Conservation (phyloP, 2,888 invertebrate genomes). For the Melanophora roralis region DNA sequence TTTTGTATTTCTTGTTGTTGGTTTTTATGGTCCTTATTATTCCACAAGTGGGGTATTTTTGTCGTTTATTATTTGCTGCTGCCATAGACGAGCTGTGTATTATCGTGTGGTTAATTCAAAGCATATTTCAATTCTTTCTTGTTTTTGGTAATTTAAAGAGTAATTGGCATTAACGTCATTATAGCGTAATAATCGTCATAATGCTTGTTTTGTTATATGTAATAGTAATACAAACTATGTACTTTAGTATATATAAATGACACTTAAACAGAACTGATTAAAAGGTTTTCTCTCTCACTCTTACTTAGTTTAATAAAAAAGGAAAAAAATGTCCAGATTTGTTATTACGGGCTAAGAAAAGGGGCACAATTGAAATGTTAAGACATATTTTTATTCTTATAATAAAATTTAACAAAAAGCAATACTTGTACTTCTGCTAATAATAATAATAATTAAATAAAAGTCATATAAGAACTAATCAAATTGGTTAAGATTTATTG, state of each 20-base stretch:
- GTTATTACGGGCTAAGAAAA: too few relatives aligned
- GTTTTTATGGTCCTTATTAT: constrained; percentile 60
- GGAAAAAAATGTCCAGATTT: too few relatives aligned
- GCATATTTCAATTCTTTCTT: constrained; percentile 57
- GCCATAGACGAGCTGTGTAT: background rate
- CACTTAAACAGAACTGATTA: constrained; percentile 53
- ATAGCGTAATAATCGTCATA: constrained; percentile 59
- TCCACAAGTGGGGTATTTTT: constrained; percentile 54
- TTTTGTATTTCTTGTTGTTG: constrained; percentile 43
- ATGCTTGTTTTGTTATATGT: constrained; percentile 23
- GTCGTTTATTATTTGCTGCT: constrained; percentile 13
- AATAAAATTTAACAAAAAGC: background rate
- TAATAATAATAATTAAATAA: constrained; percentile 31
- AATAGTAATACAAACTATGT: constrained; percentile 48
- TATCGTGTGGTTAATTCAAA: constrained; percentile 58
- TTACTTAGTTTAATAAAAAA: background rate
- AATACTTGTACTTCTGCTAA: constrained; percentile 8
- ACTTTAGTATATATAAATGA: constrained; percentile 34
- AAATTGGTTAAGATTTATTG: background rate
- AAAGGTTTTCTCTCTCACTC: constrained; percentile 26
- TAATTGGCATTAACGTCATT: constrained; percentile 63
- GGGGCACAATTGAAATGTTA: too few relatives aligned
- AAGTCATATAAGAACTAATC: constrained; percentile 12
- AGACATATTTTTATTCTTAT: too few relatives aligned
- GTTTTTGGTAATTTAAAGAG: constrained; percentile 60